These are phyloP conservation scores for Caenorhabditis sp. DNA, from an alignment of 2,888 invertebrate genomes.

Conservation along the genomic window DNA sequence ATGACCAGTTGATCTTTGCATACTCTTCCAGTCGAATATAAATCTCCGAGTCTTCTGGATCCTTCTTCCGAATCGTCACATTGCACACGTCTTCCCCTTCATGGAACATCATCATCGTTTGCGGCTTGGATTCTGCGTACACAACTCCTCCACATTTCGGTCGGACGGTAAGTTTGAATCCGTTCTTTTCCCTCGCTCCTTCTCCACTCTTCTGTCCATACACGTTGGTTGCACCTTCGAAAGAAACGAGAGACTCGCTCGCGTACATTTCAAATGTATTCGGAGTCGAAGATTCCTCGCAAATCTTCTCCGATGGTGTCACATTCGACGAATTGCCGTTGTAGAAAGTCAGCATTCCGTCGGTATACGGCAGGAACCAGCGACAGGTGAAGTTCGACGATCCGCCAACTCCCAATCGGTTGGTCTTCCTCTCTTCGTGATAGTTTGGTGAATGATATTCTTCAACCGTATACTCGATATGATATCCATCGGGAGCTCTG, in stretches of 20 bases:
- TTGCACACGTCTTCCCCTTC: conserved; percentile 56
- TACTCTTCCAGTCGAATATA: conserved; percentile 43
- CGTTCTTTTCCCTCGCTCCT: conserved; percentile 59
- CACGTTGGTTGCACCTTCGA: conserved; percentile 71
- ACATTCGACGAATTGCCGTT: conserved; percentile 28
- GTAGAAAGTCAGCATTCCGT: conserved; percentile 55
- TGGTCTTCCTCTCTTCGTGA: conserved; percentile 35
- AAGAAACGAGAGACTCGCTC: conserved; percentile 68
- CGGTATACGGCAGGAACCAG: conserved; percentile 20
- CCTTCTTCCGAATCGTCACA: conserved; percentile 62
- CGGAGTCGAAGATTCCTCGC: conserved; percentile 50
- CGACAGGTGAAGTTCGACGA: conserved; percentile 26
- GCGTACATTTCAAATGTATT: conserved; percentile 26
- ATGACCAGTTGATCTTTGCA: conserved; percentile 27
- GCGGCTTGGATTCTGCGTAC: conserved; percentile 62
- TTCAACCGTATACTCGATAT: conserved; percentile 67
- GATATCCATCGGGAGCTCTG: conserved; percentile 74
- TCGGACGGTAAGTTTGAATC: conserved; percentile 71
- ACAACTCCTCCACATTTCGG: conserved; percentile 77
- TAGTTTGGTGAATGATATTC: conserved; percentile 67
- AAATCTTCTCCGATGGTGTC: no score
- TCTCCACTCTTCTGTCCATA: conserved; percentile 61
- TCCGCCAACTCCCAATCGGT: not conserved
- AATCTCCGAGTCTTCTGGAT: conserved; percentile 54
- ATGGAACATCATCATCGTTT: conserved; percentile 37